Conservation (phyloP, 2,797 vertebrate species). For the Linurgus olivaceus region DNA sequence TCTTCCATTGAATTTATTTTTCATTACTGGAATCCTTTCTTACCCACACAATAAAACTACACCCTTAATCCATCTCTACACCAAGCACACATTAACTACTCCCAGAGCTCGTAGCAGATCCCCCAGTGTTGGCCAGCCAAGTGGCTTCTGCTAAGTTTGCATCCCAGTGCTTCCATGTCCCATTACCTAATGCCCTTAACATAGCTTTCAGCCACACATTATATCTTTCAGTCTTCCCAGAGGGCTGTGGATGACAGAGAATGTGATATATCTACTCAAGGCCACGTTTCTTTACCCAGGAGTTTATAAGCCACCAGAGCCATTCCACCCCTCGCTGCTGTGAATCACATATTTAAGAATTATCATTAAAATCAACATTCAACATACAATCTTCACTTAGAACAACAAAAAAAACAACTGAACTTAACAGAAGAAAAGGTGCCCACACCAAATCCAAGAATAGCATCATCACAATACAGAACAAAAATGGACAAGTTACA, state of each 20-base stretch:
- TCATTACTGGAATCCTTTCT: neutral
- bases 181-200: neutral
- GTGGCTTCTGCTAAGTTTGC: neutral
- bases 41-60: neutral
- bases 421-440: neutral
- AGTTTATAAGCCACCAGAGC: neutral
- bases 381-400: neutral
- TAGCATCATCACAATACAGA: neutral
- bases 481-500: neutral
- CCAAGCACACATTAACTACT: neutral
- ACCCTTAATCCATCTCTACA: neutral
- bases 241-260: neutral
- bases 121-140: neutral
- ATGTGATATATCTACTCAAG: neutral
- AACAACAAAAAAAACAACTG: neutral
- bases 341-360: neutral
- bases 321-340: accelerated
- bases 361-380: neutral
- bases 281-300: neutral
- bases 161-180: neutral
- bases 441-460: neutral
- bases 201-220: neutral
- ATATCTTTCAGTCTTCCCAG: neutral
- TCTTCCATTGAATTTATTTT: too few relatives aligned
- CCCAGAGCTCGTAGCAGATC: neutral